phyloP scores from a whole-genome alignment of 2,113 vertebrate species.

The Hippolais icterina region DNA sequence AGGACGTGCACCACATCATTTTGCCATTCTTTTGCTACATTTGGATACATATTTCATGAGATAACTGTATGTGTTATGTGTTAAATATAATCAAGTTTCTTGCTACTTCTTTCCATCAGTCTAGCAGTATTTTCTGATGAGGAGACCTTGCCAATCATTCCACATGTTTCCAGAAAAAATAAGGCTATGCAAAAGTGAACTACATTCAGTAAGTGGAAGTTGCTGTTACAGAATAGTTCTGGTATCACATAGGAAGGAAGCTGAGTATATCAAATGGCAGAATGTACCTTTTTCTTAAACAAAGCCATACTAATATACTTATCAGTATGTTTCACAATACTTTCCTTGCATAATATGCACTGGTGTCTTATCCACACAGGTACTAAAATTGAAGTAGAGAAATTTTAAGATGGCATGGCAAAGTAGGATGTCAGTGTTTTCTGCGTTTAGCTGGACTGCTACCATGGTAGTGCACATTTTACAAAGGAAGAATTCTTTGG shows the following conservation, averaged over 20 bases:
- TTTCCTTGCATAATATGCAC: neutral
- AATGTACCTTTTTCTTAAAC: neutral
- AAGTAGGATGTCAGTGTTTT: neutral
- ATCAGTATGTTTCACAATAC: neutral
- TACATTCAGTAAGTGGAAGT: neutral
- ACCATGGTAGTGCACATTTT: neutral
- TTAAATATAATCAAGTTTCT: neutral
- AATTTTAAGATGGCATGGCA: neutral
- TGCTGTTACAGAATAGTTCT: neutral
- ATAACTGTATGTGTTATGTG: neutral
- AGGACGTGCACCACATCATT: neutral
- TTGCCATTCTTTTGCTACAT: neutral
- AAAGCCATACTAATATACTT: neutral
- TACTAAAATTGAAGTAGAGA: neutral
- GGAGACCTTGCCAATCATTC: neutral
- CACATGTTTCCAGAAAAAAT: too few species aligned
- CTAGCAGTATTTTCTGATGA: neutral
- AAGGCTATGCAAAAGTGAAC: neutral
- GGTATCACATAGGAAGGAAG: accelerated
- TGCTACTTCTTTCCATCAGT: neutral
- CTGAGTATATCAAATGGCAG: neutral
- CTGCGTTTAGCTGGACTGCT: neutral
- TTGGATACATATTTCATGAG: neutral
- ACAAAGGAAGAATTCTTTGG: neutral
- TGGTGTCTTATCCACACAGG: neutral